A percentile compares a stretch with the other conserved stretches of the same genome.
Evolutionary conservation across 2,888 invertebrate genomes (phyloP).

Genomic region (Hecatera dysodea): DNA sequence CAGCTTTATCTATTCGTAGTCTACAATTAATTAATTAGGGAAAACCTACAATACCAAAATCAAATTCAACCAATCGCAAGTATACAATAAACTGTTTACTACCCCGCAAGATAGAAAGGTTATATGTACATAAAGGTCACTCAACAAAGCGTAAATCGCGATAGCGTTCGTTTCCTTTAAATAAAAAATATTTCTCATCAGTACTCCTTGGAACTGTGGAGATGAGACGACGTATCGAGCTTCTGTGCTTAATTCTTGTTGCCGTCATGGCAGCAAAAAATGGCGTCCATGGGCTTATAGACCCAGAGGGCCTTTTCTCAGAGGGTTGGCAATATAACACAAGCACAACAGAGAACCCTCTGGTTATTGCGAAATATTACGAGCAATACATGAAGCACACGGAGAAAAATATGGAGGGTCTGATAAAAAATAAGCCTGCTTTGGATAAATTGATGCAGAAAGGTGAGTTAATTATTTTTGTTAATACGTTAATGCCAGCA

Average conservation of each 20-base stretch:
- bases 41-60: no score
- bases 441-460: slow-evolving; percentile 47
- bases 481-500: background rate
- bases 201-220: slow-evolving; percentile 11
- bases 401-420: slow-evolving; percentile 20
- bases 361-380: background rate
- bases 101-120: slow-evolving; percentile 43
- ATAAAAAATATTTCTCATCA: background rate
- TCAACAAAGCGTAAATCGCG: background rate
- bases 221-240: slow-evolving; percentile 30
- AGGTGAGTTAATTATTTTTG: slow-evolving; percentile 35
- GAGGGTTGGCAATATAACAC: slow-evolving; percentile 1
- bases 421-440: slow-evolving; percentile 25
- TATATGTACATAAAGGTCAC: slow-evolving; percentile 32
- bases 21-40: no score
- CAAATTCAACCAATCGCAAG: slow-evolving; percentile 4
- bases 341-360: background rate
- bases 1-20: no score
- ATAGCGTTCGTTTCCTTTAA: slow-evolving; percentile 23
- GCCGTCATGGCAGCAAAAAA: background rate
- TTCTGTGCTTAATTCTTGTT: slow-evolving; percentile 3
- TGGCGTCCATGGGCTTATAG: background rate
- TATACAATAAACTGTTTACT: background rate
- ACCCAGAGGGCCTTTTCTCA: background rate
- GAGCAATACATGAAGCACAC: slow-evolving; percentile 18